phyloP scores from a whole-genome alignment of 2,888 invertebrate genomes.

The Drosophila setosimentum region DNA sequence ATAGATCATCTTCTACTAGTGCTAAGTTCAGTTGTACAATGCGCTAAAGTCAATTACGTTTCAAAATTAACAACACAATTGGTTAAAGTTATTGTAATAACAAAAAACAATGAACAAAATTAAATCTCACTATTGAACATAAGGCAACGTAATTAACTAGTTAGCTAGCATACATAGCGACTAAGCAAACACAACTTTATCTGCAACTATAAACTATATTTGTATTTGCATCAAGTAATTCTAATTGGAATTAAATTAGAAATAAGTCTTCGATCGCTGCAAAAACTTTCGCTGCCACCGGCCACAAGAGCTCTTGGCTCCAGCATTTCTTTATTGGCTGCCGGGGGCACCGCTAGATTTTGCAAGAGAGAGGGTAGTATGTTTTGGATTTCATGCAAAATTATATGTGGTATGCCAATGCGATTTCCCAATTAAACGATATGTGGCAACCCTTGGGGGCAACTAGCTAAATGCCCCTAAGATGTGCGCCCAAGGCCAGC shows the following conservation, averaged over 20 bases:
- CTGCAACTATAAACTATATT: conserved; percentile 2
- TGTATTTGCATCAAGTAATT: conserved; percentile 2
- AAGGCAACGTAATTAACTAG: conserved; percentile 35
- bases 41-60: conserved; percentile 61
- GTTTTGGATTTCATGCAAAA: conserved; percentile 61
- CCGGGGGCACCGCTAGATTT: conserved; percentile 19
- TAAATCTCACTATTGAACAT: conserved; percentile 38
- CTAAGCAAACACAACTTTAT: conserved; percentile 16
- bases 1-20: conserved; percentile 30
- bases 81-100: conserved; percentile 19
- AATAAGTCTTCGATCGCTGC: conserved; percentile 1
- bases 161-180: conserved; percentile 14
- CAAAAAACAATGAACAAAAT: conserved; percentile 15
- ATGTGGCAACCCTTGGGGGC: conserved; percentile 39
- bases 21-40: conserved; percentile 34
- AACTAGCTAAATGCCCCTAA: conserved; percentile 45
- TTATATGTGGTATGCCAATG: conserved; percentile 4
- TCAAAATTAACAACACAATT: conserved; percentile 34
- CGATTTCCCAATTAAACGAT: conserved; percentile 26
- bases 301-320: conserved; percentile 35
- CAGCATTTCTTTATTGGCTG: not conserved
- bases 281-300: conserved; percentile 30
- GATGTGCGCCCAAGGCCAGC: conserved; percentile 34
- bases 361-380: conserved; percentile 33
- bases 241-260: conserved; percentile 1